These are phyloP conservation scores for Sminthurinus aureus DNA, from an alignment of 2,888 invertebrate species.

Conservation along the genomic window DNA sequence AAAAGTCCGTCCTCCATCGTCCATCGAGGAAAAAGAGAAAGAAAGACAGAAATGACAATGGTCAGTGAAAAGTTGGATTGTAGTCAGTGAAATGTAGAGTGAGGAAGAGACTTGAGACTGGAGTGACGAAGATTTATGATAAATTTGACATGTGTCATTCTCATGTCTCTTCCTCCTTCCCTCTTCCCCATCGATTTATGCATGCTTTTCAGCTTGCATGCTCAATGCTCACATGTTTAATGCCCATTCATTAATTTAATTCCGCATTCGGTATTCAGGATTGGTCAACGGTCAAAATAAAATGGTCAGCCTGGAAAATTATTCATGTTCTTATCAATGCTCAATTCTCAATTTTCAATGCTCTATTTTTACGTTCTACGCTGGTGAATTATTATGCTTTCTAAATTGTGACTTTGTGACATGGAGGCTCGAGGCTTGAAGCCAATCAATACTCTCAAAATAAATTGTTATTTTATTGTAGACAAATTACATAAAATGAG, in stretches of 20 bases:
- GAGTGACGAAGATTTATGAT: neutral
- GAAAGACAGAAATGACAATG: no score
- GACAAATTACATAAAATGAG: no score
- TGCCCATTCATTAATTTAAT: no score
- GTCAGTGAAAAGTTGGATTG: neutral
- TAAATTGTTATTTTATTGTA: no score
- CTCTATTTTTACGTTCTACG: neutral
- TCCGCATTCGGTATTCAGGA: no score
- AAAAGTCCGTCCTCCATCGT: neutral
- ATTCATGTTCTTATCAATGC: neutral
- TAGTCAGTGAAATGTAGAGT: neutral
- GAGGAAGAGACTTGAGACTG: no score
- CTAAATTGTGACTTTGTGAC: no score
- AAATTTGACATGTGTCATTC: neutral
- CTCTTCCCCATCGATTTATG: neutral
- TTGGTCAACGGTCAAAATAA: no score
- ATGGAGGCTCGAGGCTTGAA: no score
- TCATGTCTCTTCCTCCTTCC: neutral
- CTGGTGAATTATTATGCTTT: no score
- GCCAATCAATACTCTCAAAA: no score
- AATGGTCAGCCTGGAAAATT: neutral
- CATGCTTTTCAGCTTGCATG: neutral
- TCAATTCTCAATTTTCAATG: neutral
- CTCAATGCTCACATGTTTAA: no score
- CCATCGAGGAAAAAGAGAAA: neutral